Conservation (phyloP, 2,888 invertebrate genomes). For the Pyrrhosoma nymphula region DNA sequence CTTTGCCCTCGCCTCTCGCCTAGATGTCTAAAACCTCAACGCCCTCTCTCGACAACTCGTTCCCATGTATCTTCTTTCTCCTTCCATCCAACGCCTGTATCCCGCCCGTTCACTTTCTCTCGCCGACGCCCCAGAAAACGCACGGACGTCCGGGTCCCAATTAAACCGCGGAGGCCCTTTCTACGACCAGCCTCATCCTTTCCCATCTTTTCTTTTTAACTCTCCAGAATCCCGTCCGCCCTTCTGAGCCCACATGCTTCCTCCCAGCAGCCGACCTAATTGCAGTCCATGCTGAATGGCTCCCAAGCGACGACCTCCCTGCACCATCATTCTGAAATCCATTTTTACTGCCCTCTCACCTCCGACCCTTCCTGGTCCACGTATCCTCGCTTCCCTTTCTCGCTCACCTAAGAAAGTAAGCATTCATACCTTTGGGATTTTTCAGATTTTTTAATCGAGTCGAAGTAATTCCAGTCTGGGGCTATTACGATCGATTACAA, state of each 20-base stretch:
- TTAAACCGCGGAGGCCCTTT: conserved; percentile 31
- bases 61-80: background rate
- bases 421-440: background rate
- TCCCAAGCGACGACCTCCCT: background rate
- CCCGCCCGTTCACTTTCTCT: background rate
- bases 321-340: background rate
- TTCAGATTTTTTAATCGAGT: too few relatives aligned
- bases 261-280: conserved; percentile 15
- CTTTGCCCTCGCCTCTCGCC: background rate
- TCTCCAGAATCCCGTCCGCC: background rate
- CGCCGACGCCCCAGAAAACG: background rate
- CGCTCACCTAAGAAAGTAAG: background rate
- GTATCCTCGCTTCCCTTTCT: background rate
- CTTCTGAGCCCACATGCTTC: background rate
- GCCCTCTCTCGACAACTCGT: background rate
- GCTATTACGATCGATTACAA: too few relatives aligned
- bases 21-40: background rate
- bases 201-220: background rate
- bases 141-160: conserved; percentile 19
- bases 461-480: too few relatives aligned
- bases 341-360: background rate
- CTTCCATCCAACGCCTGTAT: background rate
- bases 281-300: conserved; percentile 32
- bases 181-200: background rate
- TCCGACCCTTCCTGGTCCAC: background rate